Conservation (phyloP, 2,113 vertebrate species). For the Nesoenas mayeri region DNA sequence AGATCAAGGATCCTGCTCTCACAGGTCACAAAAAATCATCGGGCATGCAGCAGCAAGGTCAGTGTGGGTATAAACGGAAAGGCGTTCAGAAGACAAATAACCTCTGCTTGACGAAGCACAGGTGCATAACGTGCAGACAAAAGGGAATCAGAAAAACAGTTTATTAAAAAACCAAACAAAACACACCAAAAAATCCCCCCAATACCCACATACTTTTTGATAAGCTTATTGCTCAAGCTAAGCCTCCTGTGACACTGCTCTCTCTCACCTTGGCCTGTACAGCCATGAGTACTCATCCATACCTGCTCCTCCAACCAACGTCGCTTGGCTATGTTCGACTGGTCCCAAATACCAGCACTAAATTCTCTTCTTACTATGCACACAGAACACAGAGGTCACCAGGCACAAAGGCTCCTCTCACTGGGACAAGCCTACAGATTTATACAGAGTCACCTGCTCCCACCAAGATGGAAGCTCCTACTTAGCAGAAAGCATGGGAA, state of each 20-base stretch:
- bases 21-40: neutral
- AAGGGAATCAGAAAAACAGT: neutral
- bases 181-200: neutral
- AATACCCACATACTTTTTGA: neutral
- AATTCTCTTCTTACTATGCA: neutral
- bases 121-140: neutral
- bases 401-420: neutral
- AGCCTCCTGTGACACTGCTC: neutral
- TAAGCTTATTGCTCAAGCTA: constrained; percentile 6
- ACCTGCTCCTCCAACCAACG: neutral
- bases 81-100: neutral
- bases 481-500: neutral
- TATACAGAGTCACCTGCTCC: neutral
- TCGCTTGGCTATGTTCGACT: neutral
- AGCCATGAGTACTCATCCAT: neutral
- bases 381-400: neutral
- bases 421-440: neutral
- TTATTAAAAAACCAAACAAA: constrained; percentile 20
- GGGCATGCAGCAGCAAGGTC: neutral
- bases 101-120: neutral
- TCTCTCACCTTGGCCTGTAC: neutral
- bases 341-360: neutral
- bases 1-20: neutral
- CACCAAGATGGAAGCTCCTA: neutral
- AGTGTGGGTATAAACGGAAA: neutral